phyloP scores from a whole-genome alignment of 2,797 vertebrate genomes.

The Channallabes apus region DNA sequence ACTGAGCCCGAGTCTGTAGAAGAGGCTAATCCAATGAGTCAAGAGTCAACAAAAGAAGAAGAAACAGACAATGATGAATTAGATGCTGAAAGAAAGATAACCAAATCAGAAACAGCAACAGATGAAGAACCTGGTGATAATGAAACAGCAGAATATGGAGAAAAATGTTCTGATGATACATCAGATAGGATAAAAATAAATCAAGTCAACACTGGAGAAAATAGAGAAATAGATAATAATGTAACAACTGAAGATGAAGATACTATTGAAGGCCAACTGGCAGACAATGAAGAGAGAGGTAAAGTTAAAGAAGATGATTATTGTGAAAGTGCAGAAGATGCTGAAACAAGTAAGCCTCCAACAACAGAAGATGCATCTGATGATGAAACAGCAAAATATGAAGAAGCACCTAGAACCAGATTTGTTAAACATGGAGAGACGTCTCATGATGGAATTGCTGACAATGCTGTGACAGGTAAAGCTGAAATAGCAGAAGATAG shows the following conservation, averaged over 20 bases:
- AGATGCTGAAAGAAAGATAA: background rate
- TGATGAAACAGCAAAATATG: constrained; percentile 11
- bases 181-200: background rate
- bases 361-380: background rate
- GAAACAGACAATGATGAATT: background rate
- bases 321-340: background rate
- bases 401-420: background rate
- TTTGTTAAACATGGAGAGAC: constrained; percentile 28
- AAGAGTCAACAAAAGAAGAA: background rate
- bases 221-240: background rate
- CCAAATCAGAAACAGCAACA: background rate
- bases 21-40: background rate
- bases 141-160: background rate
- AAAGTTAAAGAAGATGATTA: background rate
- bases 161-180: background rate
- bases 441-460: constrained; percentile 1
- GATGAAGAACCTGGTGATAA: constrained; percentile 13
- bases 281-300: background rate
- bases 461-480: background rate
- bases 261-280: too few relatives aligned
- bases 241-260: background rate
- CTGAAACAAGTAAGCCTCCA: background rate
- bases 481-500: background rate
- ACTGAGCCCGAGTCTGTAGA: background rate
- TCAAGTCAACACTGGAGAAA: background rate